A percentile compares a stretch with the other conserved stretches of the same genome.
These are phyloP conservation scores for Drosophila antonietae DNA, from an alignment of 2,888 invertebrate species.

Conservation along the genomic window DNA sequence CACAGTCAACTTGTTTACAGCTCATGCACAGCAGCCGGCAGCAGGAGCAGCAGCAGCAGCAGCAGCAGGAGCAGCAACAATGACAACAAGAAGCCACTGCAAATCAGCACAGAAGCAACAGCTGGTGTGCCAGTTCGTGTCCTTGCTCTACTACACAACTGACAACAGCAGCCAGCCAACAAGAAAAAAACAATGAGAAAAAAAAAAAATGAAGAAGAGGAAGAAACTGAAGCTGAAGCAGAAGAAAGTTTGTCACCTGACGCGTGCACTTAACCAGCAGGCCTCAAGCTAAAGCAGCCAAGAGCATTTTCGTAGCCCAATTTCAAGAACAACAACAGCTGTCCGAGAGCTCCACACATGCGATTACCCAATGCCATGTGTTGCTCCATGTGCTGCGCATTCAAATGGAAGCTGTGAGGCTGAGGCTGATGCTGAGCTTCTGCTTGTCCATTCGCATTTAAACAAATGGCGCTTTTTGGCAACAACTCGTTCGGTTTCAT, in stretches of 20 bases:
- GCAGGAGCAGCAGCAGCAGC: slow-evolving; percentile 17
- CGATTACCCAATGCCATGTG: slow-evolving; percentile 67
- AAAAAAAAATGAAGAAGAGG: slow-evolving; percentile 1
- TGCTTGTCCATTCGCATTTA: slow-evolving; percentile 56
- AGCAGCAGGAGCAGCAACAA: slow-evolving; percentile 3
- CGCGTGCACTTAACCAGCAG: slow-evolving; percentile 70
- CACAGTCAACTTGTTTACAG: slow-evolving; percentile 63
- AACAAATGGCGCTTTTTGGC: slow-evolving; percentile 74
- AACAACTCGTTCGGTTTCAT: slow-evolving; percentile 73
- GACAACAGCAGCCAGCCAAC: slow-evolving; percentile 23
- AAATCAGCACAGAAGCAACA: slow-evolving; percentile 61
- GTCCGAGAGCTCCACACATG: slow-evolving; percentile 44
- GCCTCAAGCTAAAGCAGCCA: slow-evolving; percentile 36
- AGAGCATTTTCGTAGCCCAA: slow-evolving; percentile 15
- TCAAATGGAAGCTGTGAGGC: slow-evolving; percentile 78
- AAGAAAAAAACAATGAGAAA: slow-evolving; percentile 2
- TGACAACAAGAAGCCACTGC: slow-evolving; percentile 40
- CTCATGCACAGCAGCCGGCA: slow-evolving; percentile 31
- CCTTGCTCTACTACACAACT: slow-evolving; percentile 40
- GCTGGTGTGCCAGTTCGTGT: slow-evolving; percentile 44
- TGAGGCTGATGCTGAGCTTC: slow-evolving; percentile 16
- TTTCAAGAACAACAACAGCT: slow-evolving; percentile 55
- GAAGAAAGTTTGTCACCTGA: slow-evolving; percentile 71
- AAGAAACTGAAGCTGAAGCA: slow-evolving; percentile 1
- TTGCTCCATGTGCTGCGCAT: slow-evolving; percentile 61